phyloP scores from a whole-genome alignment of 2,888 invertebrate species.

The Diarsia mendica region DNA sequence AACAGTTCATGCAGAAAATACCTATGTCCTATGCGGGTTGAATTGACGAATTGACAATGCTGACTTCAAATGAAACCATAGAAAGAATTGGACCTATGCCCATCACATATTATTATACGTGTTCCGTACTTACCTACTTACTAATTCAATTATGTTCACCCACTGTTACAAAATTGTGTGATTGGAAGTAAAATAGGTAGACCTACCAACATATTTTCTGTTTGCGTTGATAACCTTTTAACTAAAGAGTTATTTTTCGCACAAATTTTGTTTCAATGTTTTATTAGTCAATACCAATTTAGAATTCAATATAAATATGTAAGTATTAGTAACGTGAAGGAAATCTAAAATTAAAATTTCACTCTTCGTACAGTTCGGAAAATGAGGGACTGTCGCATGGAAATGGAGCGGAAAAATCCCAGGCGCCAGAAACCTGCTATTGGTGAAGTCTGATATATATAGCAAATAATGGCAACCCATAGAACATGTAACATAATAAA shows the following conservation, averaged over 20 bases:
- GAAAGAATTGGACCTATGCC: background rate
- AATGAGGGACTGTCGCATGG: background rate
- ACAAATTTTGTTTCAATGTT: background rate
- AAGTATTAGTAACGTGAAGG: constrained; percentile 11
- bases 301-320: constrained; percentile 29
- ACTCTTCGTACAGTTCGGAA: background rate
- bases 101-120: background rate
- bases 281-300: background rate
- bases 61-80: constrained; percentile 1
- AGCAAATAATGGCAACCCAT: background rate
- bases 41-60: too few relatives aligned
- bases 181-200: background rate
- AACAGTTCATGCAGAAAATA: background rate
- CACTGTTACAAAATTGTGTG: background rate
- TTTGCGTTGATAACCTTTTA: background rate
- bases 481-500: constrained; percentile 5
- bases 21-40: background rate
- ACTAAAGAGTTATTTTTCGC: background rate
- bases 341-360: constrained; percentile 19
- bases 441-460: background rate
- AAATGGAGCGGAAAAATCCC: background rate
- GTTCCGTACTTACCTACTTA: background rate
- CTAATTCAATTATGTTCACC: constrained; percentile 2
- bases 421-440: background rate
- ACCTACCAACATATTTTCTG: background rate